phyloP scores from a whole-genome alignment of 1,140 invertebrate species.

The Rhynchophorus ferrugineus region DNA sequence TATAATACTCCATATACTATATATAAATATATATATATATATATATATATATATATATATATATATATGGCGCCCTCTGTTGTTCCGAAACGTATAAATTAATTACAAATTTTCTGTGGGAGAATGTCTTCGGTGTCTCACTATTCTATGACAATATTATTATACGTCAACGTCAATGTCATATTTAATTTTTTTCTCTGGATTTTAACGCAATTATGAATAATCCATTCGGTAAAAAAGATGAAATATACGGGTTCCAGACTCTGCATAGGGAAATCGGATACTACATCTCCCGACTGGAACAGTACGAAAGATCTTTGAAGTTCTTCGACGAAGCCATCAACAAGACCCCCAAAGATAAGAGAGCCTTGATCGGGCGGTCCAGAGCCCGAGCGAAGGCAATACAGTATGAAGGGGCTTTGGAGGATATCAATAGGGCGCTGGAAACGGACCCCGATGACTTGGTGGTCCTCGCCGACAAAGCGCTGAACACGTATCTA shows the following conservation, averaged over 20 bases:
- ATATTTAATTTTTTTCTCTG: too few relatives aligned
- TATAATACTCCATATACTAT: too few relatives aligned
- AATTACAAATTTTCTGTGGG: too few relatives aligned
- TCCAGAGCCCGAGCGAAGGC: conserved; percentile 45
- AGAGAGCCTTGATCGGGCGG: conserved; percentile 43
- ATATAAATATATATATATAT: too few relatives aligned
- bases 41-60: too few relatives aligned
- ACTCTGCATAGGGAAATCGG: conserved; percentile 46
- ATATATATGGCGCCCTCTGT: too few relatives aligned
- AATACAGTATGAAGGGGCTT: conserved; percentile 44
- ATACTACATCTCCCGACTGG: conserved; percentile 40
- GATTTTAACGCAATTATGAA: too few relatives aligned
- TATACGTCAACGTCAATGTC: too few relatives aligned
- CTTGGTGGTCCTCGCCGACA: conserved; percentile 44
- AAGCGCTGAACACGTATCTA: conserved; percentile 47
- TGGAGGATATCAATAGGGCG: conserved; percentile 45
- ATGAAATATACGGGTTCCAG: conserved; percentile 44
- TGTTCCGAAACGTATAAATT: too few relatives aligned
- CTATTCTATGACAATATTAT: too few relatives aligned
- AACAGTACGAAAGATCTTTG: conserved; percentile 28
- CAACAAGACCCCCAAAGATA: conserved; percentile 42
- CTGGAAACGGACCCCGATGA: conserved; percentile 43
- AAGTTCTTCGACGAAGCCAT: conserved; percentile 45
- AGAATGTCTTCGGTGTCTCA: too few relatives aligned
- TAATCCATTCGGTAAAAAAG: conserved; percentile 35